Evolutionary conservation across 2,888 invertebrate genomes (phyloP).

Genomic region (Aleiodes testaceus): DNA sequence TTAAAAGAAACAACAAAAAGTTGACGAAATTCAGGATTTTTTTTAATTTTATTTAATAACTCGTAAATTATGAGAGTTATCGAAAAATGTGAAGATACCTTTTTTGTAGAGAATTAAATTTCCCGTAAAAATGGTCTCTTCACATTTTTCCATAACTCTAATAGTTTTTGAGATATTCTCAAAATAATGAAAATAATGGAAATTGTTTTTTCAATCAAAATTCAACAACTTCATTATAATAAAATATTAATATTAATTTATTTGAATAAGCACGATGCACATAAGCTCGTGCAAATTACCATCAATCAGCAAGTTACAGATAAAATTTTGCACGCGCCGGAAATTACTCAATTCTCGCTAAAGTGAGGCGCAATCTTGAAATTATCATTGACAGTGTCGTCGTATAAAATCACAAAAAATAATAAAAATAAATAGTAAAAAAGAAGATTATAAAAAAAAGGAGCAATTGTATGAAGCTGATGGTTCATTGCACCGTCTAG

Average conservation of each 20-base stretch:
- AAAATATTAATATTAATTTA: neutral
- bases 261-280: neutral
- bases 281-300: neutral
- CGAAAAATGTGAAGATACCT: too few species aligned
- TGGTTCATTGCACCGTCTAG: constrained; percentile 23
- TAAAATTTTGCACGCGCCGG: constrained; percentile 32
- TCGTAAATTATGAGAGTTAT: too few species aligned
- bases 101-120: too few species aligned
- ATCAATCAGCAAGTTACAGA: constrained; percentile 18
- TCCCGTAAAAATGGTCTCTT: too few species aligned
- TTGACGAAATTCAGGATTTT: neutral
- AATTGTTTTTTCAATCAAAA: too few species aligned
- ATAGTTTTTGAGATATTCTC: too few species aligned
- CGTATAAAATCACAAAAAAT: constrained; percentile 12
- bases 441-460: neutral
- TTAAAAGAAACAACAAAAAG: neutral
- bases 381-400: constrained; percentile 27
- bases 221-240: neutral
- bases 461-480: neutral
- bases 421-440: neutral
- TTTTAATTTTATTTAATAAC: too few species aligned
- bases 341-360: constrained; percentile 41
- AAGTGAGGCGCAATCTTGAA: constrained; percentile 37
- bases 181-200: neutral
- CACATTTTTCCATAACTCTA: too few species aligned